phyloP scores from a whole-genome alignment of 2,113 vertebrate genomes.

The Neopipo cinnamomea region DNA sequence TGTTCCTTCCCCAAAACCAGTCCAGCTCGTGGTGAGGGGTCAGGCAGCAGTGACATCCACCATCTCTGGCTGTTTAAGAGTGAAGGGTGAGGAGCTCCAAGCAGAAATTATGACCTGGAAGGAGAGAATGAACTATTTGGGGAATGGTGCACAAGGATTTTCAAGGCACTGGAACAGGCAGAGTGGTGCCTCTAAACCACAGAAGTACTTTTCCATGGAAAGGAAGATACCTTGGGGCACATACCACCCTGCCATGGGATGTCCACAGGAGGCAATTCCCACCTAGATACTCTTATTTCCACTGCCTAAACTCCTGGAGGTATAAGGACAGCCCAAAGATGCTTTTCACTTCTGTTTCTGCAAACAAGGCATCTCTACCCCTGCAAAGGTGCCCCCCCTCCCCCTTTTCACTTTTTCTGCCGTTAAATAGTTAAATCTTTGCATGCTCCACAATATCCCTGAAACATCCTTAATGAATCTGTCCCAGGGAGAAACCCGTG shows the following conservation, averaged over 20 bases:
- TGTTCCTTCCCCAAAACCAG: not conserved
- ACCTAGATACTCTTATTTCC: not conserved
- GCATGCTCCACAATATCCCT: not conserved
- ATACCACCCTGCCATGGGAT: not conserved
- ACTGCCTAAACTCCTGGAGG: not conserved
- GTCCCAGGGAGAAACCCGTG: not conserved
- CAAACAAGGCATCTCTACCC: too few relatives aligned
- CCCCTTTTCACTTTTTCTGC: not conserved
- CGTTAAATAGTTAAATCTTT: not conserved
- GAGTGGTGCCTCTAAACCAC: too few relatives aligned
- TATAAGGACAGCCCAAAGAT: not conserved
- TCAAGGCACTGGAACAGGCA: not conserved
- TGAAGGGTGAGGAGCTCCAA: not conserved
- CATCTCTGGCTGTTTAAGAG: not conserved
- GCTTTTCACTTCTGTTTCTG: not conserved
- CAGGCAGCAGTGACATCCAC: not conserved
- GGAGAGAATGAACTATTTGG: not conserved
- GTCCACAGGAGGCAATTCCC: not conserved
- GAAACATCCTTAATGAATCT: rapidly evolving
- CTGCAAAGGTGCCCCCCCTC: not conserved
- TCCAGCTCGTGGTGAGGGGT: rapidly evolving
- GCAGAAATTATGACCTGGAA: not conserved
- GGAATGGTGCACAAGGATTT: not conserved
- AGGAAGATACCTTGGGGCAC: not conserved
- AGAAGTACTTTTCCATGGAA: not conserved